Base-by-base conservation (phyloP, 2,113 vertebrate genomes). In the Numida meleagris region DNA sequence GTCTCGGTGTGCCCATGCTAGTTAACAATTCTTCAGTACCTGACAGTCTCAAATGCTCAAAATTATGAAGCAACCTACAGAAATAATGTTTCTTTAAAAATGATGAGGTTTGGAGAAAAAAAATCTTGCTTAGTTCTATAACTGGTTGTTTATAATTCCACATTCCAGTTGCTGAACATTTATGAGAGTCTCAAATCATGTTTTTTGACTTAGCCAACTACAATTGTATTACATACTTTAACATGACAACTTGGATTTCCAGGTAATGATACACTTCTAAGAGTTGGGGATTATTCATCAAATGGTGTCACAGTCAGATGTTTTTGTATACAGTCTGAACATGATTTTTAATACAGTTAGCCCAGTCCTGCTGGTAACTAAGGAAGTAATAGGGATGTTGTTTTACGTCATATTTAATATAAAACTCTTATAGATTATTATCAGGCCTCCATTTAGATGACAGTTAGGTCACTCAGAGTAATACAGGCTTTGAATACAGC, bases 211-310 rank as follows among this genome's bases (percentile, higher is more conserved):
- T 76, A 89, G 18, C 19, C 70, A 70, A 53, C 62, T 73, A 70
- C 27, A 82, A 82, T 38, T 29, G 12, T 82, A 75, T 75, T 25
- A 25, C 29, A 45, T 57, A 72, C 76, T 94, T 90, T 79, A 73
- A 85, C 29, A 71, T 10, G 78, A 81, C 33, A 82, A 62, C 17
- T 50, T 38, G 15, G 33, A 92, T 87, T 94, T 91, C 75, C 71
- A 89, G 74, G 45, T 89, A 87, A 53, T 65, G 55, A 88, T 78
- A 58, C 18, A 75, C 72, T 19, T 79, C 58, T 75, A 79, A 68
- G 24, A 90, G n/a, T 40, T 77, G 59, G 70, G 82, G 72, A 77
- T 91, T 88, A 87, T 87, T 86, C 66, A 79, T 72, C 74, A 89
- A 25, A 19, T 50, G 33, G 15, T 62, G 71, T 61, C 55, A 68